Evolutionary conservation across 2,888 invertebrate genomes (phyloP).

Genomic region (Drosophila quasianomalipes): DNA sequence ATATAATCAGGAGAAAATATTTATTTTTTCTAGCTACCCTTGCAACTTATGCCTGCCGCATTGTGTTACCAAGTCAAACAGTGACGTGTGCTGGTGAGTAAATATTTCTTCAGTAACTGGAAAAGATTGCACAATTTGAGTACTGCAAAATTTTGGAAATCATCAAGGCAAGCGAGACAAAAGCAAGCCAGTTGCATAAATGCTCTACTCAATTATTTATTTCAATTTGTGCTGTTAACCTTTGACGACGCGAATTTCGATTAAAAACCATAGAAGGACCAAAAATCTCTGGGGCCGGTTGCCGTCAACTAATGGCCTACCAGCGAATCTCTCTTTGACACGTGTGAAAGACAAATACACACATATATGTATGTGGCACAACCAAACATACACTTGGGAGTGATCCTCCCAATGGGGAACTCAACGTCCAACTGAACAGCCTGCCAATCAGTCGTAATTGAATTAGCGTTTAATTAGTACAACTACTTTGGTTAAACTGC

Average conservation of each 20-base stretch:
- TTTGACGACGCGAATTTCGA: neutral
- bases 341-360: neutral
- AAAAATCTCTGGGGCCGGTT: constrained; percentile 20
- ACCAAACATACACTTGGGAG: neutral
- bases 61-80: constrained; percentile 23
- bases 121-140: constrained; percentile 27
- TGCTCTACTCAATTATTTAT: constrained; percentile 48
- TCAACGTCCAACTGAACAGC: constrained; percentile 8
- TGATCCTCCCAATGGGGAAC: constrained; percentile 15
- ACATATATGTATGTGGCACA: neutral
- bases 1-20: constrained; percentile 47
- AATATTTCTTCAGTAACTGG: constrained; percentile 46
- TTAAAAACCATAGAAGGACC: neutral
- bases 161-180: constrained; percentile 6
- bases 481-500: constrained; percentile 58
- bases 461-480: constrained; percentile 65
- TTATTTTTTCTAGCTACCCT: constrained; percentile 11
- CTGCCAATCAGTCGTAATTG: constrained; percentile 57
- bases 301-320: constrained; percentile 35
- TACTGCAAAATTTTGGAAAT: neutral
- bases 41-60: constrained; percentile 1
- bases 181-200: constrained; percentile 2
- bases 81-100: constrained; percentile 52
- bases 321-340: constrained; percentile 22
- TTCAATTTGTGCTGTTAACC: constrained; percentile 10